Evolutionary conservation across 1,140 invertebrate species (phyloP).

Genomic region (Drosophila eugracilis): DNA sequence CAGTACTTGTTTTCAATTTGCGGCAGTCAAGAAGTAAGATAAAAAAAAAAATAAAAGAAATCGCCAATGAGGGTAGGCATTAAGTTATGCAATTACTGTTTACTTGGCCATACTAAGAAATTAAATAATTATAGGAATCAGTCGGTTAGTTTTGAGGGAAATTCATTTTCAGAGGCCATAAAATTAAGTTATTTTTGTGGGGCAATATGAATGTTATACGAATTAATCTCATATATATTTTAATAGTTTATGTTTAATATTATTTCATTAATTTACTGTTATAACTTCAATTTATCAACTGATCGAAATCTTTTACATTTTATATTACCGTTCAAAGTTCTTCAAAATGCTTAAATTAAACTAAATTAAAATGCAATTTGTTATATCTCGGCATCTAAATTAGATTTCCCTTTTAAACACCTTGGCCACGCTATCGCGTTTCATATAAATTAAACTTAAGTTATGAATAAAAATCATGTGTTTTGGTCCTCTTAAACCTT

Average conservation of each 20-base stretch:
- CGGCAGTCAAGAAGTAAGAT: slow-evolving; percentile 27
- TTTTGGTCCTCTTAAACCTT: slow-evolving; percentile 22
- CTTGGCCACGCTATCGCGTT: slow-evolving; percentile 2
- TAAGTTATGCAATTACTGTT: slow-evolving; percentile 51
- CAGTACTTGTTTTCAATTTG: slow-evolving; percentile 74
- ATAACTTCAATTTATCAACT: too few relatives aligned
- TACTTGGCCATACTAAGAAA: slow-evolving; percentile 36
- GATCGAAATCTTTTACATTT: not conserved
- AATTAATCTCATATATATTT: too few relatives aligned
- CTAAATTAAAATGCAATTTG: not conserved
- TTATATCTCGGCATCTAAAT: slow-evolving; percentile 3
- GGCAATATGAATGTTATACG: not conserved
- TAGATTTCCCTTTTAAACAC: not conserved
- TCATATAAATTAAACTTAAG: not conserved
- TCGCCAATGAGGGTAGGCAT: slow-evolving; percentile 17
- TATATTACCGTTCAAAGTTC: not conserved
- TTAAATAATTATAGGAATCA: slow-evolving; percentile 71
- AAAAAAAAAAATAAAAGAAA: slow-evolving; percentile 15
- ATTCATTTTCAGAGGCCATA: slow-evolving; percentile 6
- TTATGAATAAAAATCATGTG: slow-evolving; percentile 14
- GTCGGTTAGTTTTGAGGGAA: slow-evolving; percentile 6
- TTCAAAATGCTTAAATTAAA: not conserved
- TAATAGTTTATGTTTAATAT: too few relatives aligned
- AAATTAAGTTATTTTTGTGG: slow-evolving; percentile 47
- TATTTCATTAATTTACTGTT: too few relatives aligned